phyloP scores from a whole-genome alignment of 1,140 invertebrate genomes.

The Drosophila parvula region DNA sequence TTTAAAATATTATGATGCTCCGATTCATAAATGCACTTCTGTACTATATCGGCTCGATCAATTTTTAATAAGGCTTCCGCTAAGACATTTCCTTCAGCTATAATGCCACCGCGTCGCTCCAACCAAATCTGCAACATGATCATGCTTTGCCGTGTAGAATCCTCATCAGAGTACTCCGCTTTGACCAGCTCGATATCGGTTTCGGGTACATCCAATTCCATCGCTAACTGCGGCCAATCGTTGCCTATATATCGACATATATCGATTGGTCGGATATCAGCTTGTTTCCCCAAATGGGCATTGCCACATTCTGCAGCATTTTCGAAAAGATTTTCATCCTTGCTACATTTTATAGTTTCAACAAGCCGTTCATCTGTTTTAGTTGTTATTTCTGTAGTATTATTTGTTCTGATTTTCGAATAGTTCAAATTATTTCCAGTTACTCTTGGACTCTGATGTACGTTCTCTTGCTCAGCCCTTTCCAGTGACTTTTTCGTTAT shows the following conservation, averaged over 20 bases:
- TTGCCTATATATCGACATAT: slow-evolving; percentile 94
- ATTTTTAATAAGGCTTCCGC: slow-evolving; percentile 95
- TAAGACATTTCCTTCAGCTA: slow-evolving; percentile 87
- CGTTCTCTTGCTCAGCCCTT: slow-evolving; percentile 10
- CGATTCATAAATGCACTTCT: slow-evolving; percentile 90
- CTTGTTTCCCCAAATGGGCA: slow-evolving; percentile 45
- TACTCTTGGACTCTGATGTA: slow-evolving; percentile 11
- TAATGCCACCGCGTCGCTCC: slow-evolving; percentile 87
- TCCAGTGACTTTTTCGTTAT: slow-evolving; percentile 2
- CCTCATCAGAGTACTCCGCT: slow-evolving; percentile 90
- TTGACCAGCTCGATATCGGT: slow-evolving; percentile 94
- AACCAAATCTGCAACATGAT: slow-evolving; percentile 93
- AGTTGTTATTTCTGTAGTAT: neutral
- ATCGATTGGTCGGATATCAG: slow-evolving; percentile 90
- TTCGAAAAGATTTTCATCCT: neutral
- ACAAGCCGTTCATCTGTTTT: neutral
- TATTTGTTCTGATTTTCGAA: neutral
- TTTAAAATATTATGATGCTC: slow-evolving; percentile 87
- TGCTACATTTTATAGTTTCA: slow-evolving; percentile 6
- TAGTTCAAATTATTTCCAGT: slow-evolving; percentile 14
- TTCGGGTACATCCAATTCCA: slow-evolving; percentile 92
- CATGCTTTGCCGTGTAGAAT: slow-evolving; percentile 93
- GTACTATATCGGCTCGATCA: slow-evolving; percentile 92
- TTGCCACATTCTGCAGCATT: neutral
- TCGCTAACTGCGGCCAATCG: slow-evolving; percentile 95